Percentiles rank a stretch among this genome's conserved stretches.
phyloP scores from a whole-genome alignment of 2,797 vertebrate genomes.

The Tragopan temminckii region DNA sequence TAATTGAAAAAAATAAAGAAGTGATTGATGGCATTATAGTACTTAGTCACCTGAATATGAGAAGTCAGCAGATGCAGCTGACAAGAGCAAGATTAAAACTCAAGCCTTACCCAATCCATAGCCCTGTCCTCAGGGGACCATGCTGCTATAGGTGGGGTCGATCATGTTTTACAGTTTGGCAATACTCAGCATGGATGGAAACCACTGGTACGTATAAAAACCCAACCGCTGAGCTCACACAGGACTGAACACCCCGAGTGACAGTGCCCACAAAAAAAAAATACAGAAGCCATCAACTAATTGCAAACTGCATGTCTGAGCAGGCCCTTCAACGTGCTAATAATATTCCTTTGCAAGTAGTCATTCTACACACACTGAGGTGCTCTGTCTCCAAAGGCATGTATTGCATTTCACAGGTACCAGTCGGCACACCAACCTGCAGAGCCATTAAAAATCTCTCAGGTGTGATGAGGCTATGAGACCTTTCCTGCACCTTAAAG shows the following conservation, averaged over 20 bases:
- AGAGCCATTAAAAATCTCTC: not conserved
- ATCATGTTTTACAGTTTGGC: not conserved
- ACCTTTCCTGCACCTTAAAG: not conserved
- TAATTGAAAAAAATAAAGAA: not conserved
- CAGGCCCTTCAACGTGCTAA: not conserved
- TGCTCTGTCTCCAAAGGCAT: not conserved
- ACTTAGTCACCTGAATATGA: not conserved
- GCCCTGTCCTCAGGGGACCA: conserved; percentile 14
- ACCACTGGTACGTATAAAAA: not conserved
- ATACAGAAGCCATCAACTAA: not conserved
- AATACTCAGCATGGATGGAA: not conserved
- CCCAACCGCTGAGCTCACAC: not conserved
- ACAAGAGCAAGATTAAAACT: conserved; percentile 50
- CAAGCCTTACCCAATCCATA: not conserved
- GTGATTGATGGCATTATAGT: not conserved
- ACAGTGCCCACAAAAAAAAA: not conserved
- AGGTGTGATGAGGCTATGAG: not conserved
- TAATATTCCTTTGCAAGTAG: not conserved
- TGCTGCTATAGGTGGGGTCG: not conserved
- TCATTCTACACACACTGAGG: not conserved
- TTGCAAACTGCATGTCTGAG: not conserved
- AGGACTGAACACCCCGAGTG: not conserved
- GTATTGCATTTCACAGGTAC: not conserved
- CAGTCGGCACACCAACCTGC: not conserved
- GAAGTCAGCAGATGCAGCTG: conserved; percentile 53